phyloP scores from a whole-genome alignment of 2,888 invertebrate species.

The Melanargia galathea region DNA sequence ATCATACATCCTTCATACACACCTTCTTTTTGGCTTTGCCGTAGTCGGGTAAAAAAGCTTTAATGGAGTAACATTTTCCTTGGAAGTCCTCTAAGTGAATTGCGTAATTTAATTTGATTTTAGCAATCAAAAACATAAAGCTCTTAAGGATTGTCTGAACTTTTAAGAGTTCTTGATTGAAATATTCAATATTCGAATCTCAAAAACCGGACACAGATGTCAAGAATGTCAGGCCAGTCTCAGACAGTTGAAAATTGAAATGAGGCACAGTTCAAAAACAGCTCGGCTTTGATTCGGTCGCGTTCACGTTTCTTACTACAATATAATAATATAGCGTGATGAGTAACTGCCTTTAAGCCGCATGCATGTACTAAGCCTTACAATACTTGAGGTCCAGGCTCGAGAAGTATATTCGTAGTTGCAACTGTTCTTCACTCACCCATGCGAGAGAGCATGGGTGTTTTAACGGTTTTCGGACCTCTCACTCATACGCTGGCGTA shows the following conservation, averaged over 20 bases:
- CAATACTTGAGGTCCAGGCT: too few relatives aligned
- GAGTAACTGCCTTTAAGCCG: too few relatives aligned
- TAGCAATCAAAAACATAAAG: background rate
- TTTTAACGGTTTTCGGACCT: too few relatives aligned
- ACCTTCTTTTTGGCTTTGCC: too few relatives aligned
- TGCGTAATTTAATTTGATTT: slow-evolving; percentile 6
- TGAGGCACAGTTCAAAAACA: slow-evolving; percentile 5
- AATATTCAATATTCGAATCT: slow-evolving; percentile 16
- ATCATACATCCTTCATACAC: too few relatives aligned
- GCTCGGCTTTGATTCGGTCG: background rate
- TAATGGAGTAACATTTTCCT: background rate
- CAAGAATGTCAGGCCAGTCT: background rate
- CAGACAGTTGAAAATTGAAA: background rate
- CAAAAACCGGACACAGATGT: slow-evolving; percentile 13
- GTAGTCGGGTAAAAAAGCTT: too few relatives aligned
- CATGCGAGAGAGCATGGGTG: too few relatives aligned
- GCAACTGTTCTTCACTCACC: too few relatives aligned
- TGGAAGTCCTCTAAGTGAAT: background rate
- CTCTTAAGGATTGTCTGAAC: slow-evolving; percentile 4
- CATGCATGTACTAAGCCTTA: too few relatives aligned
- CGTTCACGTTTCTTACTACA: background rate
- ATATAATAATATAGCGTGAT: too few relatives aligned
- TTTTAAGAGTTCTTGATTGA: slow-evolving; percentile 11
- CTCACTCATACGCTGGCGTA: too few relatives aligned
- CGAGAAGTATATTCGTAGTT: too few relatives aligned